Evolutionary conservation across 2,797 vertebrate genomes (phyloP).

Genomic region (Myotis daubentonii): DNA sequence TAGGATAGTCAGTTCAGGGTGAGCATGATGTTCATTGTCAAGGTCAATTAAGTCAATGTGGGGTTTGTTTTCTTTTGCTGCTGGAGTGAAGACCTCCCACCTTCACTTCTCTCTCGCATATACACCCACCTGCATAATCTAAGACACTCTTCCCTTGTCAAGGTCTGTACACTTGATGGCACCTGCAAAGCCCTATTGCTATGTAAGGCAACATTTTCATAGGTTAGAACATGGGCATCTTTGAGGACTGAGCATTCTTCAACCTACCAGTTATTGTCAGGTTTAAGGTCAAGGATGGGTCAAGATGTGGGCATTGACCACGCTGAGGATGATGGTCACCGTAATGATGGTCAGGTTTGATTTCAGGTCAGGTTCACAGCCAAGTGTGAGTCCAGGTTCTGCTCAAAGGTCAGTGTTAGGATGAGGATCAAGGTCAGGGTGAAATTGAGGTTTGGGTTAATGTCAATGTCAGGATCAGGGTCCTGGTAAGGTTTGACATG

Average conservation of each 20-base stretch:
- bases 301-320: neutral
- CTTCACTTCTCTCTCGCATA: neutral
- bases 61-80: neutral
- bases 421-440: neutral
- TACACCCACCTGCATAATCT: neutral
- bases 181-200: neutral
- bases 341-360: neutral
- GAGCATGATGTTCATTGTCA: neutral
- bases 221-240: neutral
- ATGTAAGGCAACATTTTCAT: neutral
- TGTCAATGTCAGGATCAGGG: neutral
- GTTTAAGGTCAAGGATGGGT: neutral
- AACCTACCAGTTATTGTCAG: neutral
- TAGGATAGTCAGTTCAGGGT: neutral
- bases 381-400: neutral
- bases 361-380: neutral
- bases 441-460: neutral
- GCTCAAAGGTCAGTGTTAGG: neutral
- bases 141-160: neutral
- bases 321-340: neutral
- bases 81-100: neutral
- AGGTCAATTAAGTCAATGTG: neutral
- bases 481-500: neutral
- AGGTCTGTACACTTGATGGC: neutral
- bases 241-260: neutral